Evolutionary conservation across 2,888 invertebrate species (phyloP), one percentile per base, ranked within the genome.

Genomic region (Rhingia campestris): DNA sequence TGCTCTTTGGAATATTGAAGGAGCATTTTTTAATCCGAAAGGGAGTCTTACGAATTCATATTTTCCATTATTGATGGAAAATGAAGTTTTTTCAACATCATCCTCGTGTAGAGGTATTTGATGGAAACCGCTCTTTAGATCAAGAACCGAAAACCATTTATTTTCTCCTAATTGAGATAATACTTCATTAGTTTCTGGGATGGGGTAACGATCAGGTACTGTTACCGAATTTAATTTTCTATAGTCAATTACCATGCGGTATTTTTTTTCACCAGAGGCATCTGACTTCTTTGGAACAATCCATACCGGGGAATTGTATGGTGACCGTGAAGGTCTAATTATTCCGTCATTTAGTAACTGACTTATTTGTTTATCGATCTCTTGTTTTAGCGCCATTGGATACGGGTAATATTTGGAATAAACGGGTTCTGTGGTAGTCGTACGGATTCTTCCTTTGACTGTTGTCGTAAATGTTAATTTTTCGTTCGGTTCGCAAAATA

Each of bases 391-490:
- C n/a, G 22, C 22, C 22, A 22, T 22, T 22, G 22, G 22, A 22
- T 22, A 22, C 22, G 22, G 22, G 22, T 22, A 22, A 22, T 22
- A 22, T 22, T 22, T 22, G 22, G 22, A 22, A 22, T 22, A 75
- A 33, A 67, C 49, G 6, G 66, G 58, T 14, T 64, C 49, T 33
- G 56, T 30, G 0, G 66, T 49, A 33, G 39, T 51, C 39, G 61
- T 76, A 3, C 67, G 51, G 22, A 67, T 75, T 67, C 59, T 59
- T 3, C 54, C 76, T 53, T 61, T 69, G 43, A 76, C 76, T 35
- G n/a, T 47, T 3, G 69, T 45, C 0, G 43, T 49, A 14, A 45
- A 61, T 43, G 64, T 70, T 32, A 64, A 32, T 37, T 70, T 77
- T 49, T 77, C 69, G 32, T 77, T 56, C 5, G 69, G 69, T 7